Conservation (phyloP, 2,113 vertebrate genomes). For the Nannospalax galili region DNA sequence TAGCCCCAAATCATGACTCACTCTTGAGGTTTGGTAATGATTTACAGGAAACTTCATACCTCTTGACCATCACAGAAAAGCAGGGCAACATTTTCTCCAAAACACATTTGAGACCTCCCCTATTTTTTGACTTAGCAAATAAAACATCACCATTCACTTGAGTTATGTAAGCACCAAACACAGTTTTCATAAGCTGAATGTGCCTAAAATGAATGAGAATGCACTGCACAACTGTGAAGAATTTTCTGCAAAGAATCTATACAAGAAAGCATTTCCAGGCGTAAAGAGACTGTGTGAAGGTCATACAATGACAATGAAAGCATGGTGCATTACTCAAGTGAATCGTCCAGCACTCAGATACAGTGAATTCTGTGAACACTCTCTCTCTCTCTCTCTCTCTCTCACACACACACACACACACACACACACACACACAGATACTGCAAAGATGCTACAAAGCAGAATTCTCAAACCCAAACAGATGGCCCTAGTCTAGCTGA, state of each 20-base stretch:
- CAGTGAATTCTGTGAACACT: background rate
- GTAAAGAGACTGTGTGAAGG: conserved; percentile 17
- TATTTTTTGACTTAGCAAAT: conserved; percentile 15
- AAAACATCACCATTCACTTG: background rate
- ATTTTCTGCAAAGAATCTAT: background rate
- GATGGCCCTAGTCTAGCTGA: background rate
- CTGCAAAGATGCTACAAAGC: background rate
- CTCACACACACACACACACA: background rate
- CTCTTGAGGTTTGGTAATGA: background rate
- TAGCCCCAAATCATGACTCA: background rate
- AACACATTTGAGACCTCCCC: background rate
- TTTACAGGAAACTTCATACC: background rate
- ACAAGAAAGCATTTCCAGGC: background rate
- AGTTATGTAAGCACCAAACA: background rate
- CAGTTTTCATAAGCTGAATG: background rate
- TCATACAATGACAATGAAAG: conserved; percentile 40
- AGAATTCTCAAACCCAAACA: conserved; percentile 14
- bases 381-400: too few relatives aligned
- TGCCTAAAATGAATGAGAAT: conserved; percentile 5
- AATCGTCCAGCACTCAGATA: background rate
- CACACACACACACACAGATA: background rate
- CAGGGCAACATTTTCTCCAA: background rate
- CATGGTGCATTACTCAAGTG: background rate
- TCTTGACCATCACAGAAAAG: background rate
- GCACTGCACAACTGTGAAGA: background rate